Evolutionary conservation across 2,797 vertebrate species (phyloP).

Genomic region (Catharus ustulatus): DNA sequence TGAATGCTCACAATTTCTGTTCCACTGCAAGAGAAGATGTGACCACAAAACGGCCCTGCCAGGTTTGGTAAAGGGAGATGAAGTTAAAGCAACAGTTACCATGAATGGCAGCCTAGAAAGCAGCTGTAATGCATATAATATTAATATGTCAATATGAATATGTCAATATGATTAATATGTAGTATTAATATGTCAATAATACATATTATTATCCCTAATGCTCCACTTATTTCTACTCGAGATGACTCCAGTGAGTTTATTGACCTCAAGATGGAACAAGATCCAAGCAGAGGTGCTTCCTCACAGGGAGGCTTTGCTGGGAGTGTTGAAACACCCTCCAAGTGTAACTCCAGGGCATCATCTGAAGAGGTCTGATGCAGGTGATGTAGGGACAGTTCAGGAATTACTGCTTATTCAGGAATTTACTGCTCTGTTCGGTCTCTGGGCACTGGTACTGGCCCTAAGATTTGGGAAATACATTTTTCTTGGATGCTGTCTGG

Average conservation of each 20-base stretch:
- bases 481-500: background rate
- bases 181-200: too few relatives aligned
- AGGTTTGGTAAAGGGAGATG: background rate
- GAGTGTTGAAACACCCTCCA: background rate
- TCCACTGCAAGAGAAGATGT: background rate
- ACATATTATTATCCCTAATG: background rate
- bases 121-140: background rate
- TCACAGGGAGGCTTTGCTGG: background rate
- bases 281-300: background rate
- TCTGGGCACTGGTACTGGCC: background rate
- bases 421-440: background rate
- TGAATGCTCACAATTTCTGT: background rate
- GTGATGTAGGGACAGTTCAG: background rate
- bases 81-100: background rate
- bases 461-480: background rate
- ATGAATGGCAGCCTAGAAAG: background rate
- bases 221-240: background rate
- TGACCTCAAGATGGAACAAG: background rate
- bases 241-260: background rate
- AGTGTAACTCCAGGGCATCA: background rate
- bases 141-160: too few relatives aligned
- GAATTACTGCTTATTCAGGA: background rate
- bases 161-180: too few relatives aligned
- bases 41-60: background rate
- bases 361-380: background rate